Evolutionary conservation across 64 coral and sea anemone genomes (phyloP).

Genomic region (Anthopleura sola): DNA sequence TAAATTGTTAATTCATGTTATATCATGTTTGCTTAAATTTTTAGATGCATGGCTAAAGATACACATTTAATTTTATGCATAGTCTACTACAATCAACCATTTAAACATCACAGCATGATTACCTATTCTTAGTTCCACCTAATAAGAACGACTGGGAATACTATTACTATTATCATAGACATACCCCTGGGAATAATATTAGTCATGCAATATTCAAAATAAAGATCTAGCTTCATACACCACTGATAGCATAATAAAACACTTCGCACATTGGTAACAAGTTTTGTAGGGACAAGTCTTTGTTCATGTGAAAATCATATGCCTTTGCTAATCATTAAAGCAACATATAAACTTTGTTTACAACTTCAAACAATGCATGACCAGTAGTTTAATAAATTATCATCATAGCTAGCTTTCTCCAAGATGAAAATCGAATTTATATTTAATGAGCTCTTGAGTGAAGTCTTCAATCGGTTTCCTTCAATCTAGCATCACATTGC

Average conservation of each 20-base stretch:
- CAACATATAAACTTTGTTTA: background rate
- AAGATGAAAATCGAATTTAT: slow-evolving; percentile 17
- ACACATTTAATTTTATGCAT: no score
- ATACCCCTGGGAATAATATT: background rate
- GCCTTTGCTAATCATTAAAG: background rate
- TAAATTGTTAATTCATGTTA: no score
- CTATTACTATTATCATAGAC: no score
- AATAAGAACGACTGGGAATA: no score
- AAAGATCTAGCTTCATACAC: no score
- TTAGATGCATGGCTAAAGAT: no score
- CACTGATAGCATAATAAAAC: background rate
- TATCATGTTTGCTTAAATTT: no score
- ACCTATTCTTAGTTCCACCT: no score
- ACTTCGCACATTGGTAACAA: background rate
- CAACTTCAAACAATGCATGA: background rate
- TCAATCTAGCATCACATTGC: background rate
- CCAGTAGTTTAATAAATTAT: slow-evolving; percentile 18
- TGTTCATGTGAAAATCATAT: background rate
- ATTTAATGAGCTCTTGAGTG: slow-evolving; percentile 14
- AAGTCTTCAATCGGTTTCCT: no score
- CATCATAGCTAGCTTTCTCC: slow-evolving; percentile 15
- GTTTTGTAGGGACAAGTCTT: background rate
- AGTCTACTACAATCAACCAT: no score
- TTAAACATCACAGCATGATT: no score
- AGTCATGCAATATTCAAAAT: background rate